A percentile compares a stretch with the other conserved stretches of the same genome.
Conservation (phyloP, 1,140 invertebrate genomes). For the Orussus abietinus region DNA sequence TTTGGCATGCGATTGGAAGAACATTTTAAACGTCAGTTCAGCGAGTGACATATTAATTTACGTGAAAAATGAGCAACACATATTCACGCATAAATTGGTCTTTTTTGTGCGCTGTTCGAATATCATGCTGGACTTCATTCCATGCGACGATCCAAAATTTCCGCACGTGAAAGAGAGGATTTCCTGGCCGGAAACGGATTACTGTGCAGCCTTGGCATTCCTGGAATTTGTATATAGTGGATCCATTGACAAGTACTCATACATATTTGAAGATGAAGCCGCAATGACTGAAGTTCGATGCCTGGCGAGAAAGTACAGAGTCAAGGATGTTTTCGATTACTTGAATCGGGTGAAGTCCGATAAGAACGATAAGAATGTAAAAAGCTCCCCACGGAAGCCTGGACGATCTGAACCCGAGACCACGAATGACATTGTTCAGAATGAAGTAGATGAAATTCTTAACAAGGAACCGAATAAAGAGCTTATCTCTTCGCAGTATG, state of each 20-base stretch:
- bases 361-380: conserved; percentile 13
- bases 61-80: conserved; percentile 35
- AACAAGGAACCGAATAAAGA: too few species aligned
- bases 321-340: conserved; percentile 13
- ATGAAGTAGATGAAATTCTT: not conserved
- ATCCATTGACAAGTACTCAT: conserved; percentile 25
- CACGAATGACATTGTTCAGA: not conserved
- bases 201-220: conserved; percentile 41
- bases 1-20: conserved; percentile 35
- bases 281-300: conserved; percentile 23
- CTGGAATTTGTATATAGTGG: conserved; percentile 51
- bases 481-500: too few species aligned
- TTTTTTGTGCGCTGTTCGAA: conserved; percentile 44
- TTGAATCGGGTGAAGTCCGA: conserved; percentile 8
- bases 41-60: conserved; percentile 48
- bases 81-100: conserved; percentile 49
- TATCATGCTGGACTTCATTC: conserved; percentile 39
- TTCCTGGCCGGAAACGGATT: conserved; percentile 31
- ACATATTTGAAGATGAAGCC: conserved; percentile 21
- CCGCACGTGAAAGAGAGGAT: conserved; percentile 34
- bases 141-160: conserved; percentile 24
- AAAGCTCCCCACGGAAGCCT: too few species aligned
- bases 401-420: conserved; percentile 13
- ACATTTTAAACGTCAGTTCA: conserved; percentile 40
- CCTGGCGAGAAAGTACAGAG: conserved; percentile 28